Evolutionary conservation across 2,888 invertebrate genomes (phyloP).

Genomic region (Meganola albula): DNA sequence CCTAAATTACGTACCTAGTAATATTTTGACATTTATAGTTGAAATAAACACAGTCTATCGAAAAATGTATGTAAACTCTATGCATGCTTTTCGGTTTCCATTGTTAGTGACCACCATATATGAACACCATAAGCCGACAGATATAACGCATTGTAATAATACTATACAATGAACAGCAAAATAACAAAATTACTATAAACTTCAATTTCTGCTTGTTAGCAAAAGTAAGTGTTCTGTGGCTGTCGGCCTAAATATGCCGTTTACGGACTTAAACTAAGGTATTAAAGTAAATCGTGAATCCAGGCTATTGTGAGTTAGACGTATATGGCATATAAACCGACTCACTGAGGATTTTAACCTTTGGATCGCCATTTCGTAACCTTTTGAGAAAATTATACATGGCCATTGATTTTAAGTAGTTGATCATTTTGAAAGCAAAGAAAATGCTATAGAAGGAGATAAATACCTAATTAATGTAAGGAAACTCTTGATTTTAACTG

Average conservation of each 20-base stretch:
- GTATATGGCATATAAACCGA: slow-evolving; percentile 50
- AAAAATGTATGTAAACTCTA: too few species aligned
- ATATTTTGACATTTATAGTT: too few species aligned
- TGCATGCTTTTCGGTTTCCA: too few species aligned
- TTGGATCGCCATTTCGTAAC: slow-evolving; percentile 40
- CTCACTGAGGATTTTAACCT: slow-evolving; percentile 41
- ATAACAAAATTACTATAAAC: slow-evolving; percentile 19
- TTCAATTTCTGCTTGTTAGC: slow-evolving; percentile 24
- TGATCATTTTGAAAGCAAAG: slow-evolving; percentile 30
- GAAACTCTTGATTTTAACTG: too few species aligned
- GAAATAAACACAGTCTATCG: too few species aligned
- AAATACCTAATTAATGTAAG: too few species aligned
- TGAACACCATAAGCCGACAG: neutral
- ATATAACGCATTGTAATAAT: slow-evolving; percentile 16
- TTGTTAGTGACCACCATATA: too few species aligned
- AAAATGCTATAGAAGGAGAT: slow-evolving; percentile 10
- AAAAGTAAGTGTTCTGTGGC: slow-evolving; percentile 21
- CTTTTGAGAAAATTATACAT: slow-evolving; percentile 48
- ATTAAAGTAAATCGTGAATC: slow-evolving; percentile 54
- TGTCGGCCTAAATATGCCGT: slow-evolving; percentile 28
- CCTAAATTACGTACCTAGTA: too few species aligned
- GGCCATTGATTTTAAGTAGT: slow-evolving; percentile 46
- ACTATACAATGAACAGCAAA: slow-evolving; percentile 11
- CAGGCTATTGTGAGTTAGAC: slow-evolving; percentile 51
- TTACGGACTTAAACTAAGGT: slow-evolving; percentile 48